phyloP scores from a whole-genome alignment of 2,888 invertebrate species.

The Entomobrya multifasciata region DNA sequence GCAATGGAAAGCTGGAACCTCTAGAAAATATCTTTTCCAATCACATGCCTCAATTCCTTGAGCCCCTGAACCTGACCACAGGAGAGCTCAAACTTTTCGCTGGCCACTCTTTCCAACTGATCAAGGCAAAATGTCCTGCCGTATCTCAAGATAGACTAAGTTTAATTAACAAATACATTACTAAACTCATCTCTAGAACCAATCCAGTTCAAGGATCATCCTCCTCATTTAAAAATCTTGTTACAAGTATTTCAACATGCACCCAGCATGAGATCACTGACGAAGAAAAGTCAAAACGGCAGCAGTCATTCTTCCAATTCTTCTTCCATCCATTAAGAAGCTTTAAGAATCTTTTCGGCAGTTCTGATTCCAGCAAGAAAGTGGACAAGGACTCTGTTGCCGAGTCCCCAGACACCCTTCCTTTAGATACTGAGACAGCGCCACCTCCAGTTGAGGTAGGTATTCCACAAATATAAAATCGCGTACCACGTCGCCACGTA shows the following conservation, averaged over 20 bases:
- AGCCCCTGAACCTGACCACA: constrained; percentile 57
- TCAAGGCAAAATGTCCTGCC: constrained; percentile 68
- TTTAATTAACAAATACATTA: constrained; percentile 69
- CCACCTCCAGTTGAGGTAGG: too few species aligned
- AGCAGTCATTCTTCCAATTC: neutral
- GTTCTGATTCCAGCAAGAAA: neutral
- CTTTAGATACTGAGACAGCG: neutral
- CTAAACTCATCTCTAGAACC: constrained; percentile 66
- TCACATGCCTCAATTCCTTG: constrained; percentile 47
- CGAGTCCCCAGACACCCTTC: neutral
- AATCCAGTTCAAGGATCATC: constrained; percentile 43
- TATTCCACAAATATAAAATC: too few species aligned
- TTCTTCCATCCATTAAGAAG: constrained; percentile 1
- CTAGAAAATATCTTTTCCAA: constrained; percentile 49
- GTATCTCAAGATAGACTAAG: constrained; percentile 55
- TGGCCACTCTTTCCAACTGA: constrained; percentile 68
- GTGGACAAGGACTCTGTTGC: too few species aligned
- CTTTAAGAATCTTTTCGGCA: neutral
- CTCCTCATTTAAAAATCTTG: constrained; percentile 8
- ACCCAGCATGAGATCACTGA: constrained; percentile 20
- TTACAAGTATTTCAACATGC: constrained; percentile 58
- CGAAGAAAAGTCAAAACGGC: constrained; percentile 21
- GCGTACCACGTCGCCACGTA: too few species aligned
- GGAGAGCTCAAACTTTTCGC: constrained; percentile 70
- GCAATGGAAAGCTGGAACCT: neutral